A percentile compares a stretch with the other conserved stretches of the same genome.
phyloP scores from a whole-genome alignment of 2,888 invertebrate genomes.

The Punctoribates punctum region DNA sequence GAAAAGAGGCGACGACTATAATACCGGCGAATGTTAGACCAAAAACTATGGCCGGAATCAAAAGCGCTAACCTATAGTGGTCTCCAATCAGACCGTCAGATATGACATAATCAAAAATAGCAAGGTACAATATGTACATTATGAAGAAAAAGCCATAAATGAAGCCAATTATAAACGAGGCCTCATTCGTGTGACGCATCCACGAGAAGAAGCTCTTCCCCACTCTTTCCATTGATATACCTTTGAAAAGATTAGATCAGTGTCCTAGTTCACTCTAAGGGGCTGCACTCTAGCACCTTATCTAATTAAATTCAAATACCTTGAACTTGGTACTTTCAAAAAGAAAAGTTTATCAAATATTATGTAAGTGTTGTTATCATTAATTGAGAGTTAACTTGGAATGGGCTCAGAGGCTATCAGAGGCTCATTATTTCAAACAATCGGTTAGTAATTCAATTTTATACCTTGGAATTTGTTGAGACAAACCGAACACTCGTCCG shows the following conservation, averaged over 20 bases:
- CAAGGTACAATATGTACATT: not conserved
- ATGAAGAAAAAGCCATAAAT: conserved; percentile 10
- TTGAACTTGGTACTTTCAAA: too few relatives aligned
- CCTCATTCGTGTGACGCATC: conserved; percentile 8
- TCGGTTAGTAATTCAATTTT: not conserved
- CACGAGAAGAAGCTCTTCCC: conserved; percentile 1
- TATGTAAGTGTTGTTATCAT: too few relatives aligned
- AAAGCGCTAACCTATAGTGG: not conserved
- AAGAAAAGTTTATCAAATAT: too few relatives aligned
- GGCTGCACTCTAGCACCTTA: too few relatives aligned
- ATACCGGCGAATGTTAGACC: not conserved
- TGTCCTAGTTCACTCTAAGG: too few relatives aligned
- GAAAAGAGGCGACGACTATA: not conserved
- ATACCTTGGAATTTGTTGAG: not conserved
- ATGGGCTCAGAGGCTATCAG: too few relatives aligned
- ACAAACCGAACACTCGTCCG: not conserved
- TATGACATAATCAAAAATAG: conserved; percentile 5
- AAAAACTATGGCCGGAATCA: not conserved
- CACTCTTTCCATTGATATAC: not conserved
- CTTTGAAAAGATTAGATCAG: too few relatives aligned
- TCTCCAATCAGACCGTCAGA: not conserved
- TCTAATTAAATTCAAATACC: too few relatives aligned
- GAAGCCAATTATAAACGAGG: not conserved
- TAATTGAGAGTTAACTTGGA: too few relatives aligned
- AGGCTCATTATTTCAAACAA: too few relatives aligned